Percentiles rank a stretch among this genome's conserved stretches.
Evolutionary conservation across 2,888 invertebrate genomes (phyloP).

Genomic region (Notocelia uddmanniana): DNA sequence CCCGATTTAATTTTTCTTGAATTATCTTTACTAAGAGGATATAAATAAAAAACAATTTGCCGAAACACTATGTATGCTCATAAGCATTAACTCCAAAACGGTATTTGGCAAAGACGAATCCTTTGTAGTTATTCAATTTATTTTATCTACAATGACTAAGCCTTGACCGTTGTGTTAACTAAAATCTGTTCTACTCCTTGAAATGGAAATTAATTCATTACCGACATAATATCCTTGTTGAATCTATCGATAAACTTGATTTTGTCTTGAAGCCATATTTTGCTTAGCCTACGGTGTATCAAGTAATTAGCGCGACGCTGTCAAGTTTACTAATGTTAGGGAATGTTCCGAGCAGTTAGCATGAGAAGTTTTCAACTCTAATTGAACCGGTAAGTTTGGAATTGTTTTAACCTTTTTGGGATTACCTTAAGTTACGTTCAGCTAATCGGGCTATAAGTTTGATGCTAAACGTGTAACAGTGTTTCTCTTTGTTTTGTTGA

Average conservation of each 20-base stretch:
- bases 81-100: too few relatives aligned
- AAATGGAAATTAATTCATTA: too few relatives aligned
- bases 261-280: neutral
- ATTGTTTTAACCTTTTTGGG: slow-evolving; percentile 16
- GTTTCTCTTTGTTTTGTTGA: neutral
- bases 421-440: neutral
- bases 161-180: too few relatives aligned
- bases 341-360: neutral
- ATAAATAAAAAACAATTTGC: too few relatives aligned
- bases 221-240: neutral
- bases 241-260: neutral
- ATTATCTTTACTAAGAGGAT: too few relatives aligned
- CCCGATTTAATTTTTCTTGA: too few relatives aligned
- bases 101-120: too few relatives aligned
- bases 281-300: slow-evolving; percentile 5
- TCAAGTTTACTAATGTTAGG: slow-evolving; percentile 7
- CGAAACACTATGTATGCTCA: too few relatives aligned
- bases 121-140: too few relatives aligned
- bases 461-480: neutral
- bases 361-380: slow-evolving; percentile 22
- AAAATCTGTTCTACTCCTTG: too few relatives aligned
- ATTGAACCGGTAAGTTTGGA: slow-evolving; percentile 21
- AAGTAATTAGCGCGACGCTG: slow-evolving; percentile 17
- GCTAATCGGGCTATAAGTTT: neutral
- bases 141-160: too few relatives aligned